Evolutionary conservation across 2,113 vertebrate species (phyloP), one percentile per base, ranked within the genome.

Genomic region (Corydoras maculifer): DNA sequence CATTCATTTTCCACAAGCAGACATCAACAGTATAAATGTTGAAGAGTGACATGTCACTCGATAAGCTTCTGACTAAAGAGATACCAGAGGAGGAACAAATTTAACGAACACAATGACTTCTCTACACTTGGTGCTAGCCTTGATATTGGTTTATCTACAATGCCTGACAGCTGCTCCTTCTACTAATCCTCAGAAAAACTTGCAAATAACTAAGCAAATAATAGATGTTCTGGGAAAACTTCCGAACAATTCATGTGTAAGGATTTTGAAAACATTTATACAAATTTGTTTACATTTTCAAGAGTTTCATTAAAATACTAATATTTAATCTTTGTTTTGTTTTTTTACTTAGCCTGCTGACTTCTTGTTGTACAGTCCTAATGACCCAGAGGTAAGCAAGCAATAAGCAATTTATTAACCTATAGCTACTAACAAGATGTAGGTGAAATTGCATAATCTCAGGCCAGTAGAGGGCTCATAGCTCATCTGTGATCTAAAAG

Each of bases 1-100:
- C 88, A 86, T 77, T 84, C 76, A 86, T 90, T 92, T 92, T 90
- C 84, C 87, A 91, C 65, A 63, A 31, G 64, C 60, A 68, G 76
- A 86, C 79, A 79, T 25, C 81, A 81, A 82, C 65, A 72, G 84
- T 92, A 88, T 94, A 94, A 35, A 77, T 57, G 68, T 6, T 63
- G 9, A 62, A 25, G 12, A 11, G 13, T 30, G 15, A 32, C 43
- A 67, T 5, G 31, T 30, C 65, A 53, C 43, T 43, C 60, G 57
- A 10, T 15, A 11, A 75, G 15, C 29, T 8, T 30, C 31, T 12
- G 49, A 70, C 71, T 62, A 62, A 77, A 66, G 72, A 71, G 43
- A 68, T 63, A 59, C 13, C 54, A 3, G 63, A 66, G 69, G 62
- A 75, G 77, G 65, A 72, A 74, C 31, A 57, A 74, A 29, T 58